These are phyloP conservation scores for Drosophila rhopaloa DNA, from an alignment of 1,140 invertebrate species.

Conservation along the genomic window DNA sequence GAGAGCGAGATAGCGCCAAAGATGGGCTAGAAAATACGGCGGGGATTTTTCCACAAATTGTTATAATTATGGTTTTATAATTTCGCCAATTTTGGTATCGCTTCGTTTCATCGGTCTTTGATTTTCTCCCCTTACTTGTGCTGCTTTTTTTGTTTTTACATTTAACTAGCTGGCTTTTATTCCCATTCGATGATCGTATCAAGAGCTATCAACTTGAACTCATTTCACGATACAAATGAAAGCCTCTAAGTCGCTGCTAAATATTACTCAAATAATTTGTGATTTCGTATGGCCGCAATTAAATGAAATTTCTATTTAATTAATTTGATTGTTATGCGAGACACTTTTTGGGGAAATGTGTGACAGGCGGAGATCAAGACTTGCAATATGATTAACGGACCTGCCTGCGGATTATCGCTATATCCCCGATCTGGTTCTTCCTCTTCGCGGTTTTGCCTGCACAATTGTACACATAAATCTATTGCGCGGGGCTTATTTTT, in stretches of 20 bases:
- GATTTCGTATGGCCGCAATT: background rate
- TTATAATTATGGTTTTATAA: conserved; percentile 2
- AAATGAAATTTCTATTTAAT: conserved; percentile 15
- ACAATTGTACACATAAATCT: conserved; percentile 25
- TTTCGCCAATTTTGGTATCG: background rate
- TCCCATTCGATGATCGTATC: too few species aligned
- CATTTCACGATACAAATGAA: too few species aligned
- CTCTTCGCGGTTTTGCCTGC: background rate
- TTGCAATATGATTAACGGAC: conserved; percentile 41
- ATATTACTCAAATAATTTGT: background rate
- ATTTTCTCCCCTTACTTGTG: background rate
- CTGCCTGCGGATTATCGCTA: conserved; percentile 20
- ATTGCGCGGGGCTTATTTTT: conserved; percentile 25
- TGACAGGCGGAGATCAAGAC: conserved; percentile 35
- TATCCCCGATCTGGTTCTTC: conserved; percentile 5
- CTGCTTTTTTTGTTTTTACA: too few species aligned
- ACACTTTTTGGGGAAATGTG: conserved; percentile 20
- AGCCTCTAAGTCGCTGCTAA: background rate
- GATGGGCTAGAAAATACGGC: conserved; percentile 4
- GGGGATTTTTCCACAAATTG: background rate
- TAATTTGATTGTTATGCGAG: conserved; percentile 17
- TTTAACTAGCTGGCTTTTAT: too few species aligned
- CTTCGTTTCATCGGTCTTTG: background rate
- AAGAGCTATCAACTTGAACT: too few species aligned
- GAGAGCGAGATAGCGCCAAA: conserved; percentile 17